A percentile compares a stretch with the other conserved stretches of the same genome.
These are phyloP conservation scores for Drosophila santomea DNA, from an alignment of 1,140 invertebrate genomes.

Conservation along the genomic window DNA sequence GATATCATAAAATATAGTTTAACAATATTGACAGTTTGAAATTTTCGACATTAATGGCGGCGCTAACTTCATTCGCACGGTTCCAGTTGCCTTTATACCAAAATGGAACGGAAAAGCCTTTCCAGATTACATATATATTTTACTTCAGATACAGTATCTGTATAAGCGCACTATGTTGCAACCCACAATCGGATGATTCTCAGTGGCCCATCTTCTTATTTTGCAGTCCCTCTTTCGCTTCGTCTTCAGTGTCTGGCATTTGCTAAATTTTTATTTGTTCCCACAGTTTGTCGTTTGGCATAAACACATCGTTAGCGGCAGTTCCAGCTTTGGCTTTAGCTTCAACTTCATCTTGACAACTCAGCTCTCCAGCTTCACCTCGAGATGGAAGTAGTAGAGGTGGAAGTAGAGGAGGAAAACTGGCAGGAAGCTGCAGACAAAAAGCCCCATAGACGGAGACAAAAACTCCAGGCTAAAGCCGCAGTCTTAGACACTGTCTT, in stretches of 20 bases:
- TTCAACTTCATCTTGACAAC: constrained; percentile 28
- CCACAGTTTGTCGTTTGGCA: constrained; percentile 82
- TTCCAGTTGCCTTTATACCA: constrained; percentile 14
- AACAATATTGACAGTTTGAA: constrained; percentile 72
- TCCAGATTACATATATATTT: background rate
- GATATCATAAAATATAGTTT: constrained; percentile 56
- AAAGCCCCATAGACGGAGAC: constrained; percentile 65
- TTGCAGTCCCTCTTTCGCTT: constrained; percentile 15
- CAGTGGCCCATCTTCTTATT: constrained; percentile 16
- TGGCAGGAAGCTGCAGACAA: constrained; percentile 76
- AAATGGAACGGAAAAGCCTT: no score
- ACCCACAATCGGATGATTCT: constrained; percentile 41
- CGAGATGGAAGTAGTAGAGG: background rate
- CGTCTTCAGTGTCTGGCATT: constrained; percentile 52
- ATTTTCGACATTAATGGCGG: constrained; percentile 77
- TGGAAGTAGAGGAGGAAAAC: constrained; percentile 12
- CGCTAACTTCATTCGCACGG: constrained; percentile 36
- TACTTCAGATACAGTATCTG: background rate
- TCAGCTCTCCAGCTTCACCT: constrained; percentile 46
- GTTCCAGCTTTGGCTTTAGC: constrained; percentile 34
- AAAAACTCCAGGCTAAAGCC: constrained; percentile 42
- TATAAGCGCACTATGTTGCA: background rate
- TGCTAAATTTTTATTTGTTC: constrained; percentile 82
- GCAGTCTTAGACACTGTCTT: constrained; percentile 36
- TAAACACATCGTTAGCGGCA: constrained; percentile 80